Evolutionary conservation across 1,140 invertebrate species (phyloP).

Genomic region (Holcopasites calliopsidis): DNA sequence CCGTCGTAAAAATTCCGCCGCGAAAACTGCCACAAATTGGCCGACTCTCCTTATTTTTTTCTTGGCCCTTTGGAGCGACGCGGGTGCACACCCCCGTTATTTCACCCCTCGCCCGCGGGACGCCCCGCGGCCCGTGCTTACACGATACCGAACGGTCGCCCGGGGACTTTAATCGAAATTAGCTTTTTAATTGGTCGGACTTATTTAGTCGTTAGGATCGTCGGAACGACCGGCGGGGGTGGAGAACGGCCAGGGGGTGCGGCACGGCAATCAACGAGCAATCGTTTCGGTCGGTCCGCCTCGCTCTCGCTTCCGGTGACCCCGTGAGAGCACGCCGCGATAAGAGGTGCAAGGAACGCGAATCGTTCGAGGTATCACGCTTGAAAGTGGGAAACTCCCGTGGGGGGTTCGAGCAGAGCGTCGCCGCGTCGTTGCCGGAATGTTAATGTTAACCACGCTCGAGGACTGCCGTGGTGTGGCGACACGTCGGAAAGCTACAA

Average conservation of each 20-base stretch:
- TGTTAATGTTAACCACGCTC: conserved; percentile 17
- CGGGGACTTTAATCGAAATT: conserved; percentile 77
- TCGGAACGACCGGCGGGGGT: background rate
- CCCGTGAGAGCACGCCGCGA: background rate
- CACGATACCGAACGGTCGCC: conserved; percentile 69
- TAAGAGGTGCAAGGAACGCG: background rate
- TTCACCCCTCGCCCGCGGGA: conserved; percentile 20
- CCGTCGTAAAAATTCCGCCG: conserved; percentile 9
- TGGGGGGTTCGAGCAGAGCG: background rate
- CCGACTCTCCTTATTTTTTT: background rate
- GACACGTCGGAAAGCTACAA: too few relatives aligned
- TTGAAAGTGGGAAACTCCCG: background rate
- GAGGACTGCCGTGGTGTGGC: background rate
- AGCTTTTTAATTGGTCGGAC: conserved; percentile 77
- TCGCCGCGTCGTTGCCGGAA: background rate
- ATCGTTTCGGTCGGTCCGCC: conserved; percentile 13
- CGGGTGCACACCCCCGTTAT: conserved; percentile 10
- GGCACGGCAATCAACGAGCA: background rate
- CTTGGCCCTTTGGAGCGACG: background rate
- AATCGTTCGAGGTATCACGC: background rate
- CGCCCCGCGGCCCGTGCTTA: conserved; percentile 60
- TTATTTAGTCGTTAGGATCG: conserved; percentile 73
- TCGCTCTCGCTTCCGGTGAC: conserved; percentile 19
- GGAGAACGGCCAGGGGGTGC: background rate
- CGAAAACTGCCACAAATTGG: conserved; percentile 19